Base-by-base conservation (phyloP, 2,113 vertebrate genomes). In the Gorsachius goisagi region DNA sequence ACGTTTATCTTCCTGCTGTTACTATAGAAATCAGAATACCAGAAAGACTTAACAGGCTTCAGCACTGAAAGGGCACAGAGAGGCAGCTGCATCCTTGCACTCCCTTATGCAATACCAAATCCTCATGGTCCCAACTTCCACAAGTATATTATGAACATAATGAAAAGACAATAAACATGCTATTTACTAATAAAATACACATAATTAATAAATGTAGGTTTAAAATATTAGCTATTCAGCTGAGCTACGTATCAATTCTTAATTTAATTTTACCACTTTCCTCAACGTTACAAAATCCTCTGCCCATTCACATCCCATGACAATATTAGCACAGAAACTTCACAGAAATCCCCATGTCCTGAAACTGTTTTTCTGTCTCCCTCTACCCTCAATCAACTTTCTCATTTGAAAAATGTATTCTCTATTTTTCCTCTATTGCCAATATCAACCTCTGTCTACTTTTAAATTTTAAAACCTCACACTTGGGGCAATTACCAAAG, bases 1-100 rank as follows among this genome's bases (percentile, higher is more conserved):
- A 85, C 5, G 1, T 88, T 83, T 97, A 74, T 91, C 86, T 90
- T 93, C 75, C 90, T 85, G 82, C 79, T 93, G 95, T 95, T 96
- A 95, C 95, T 93, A 93, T 92, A 97, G 92, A 97, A 97, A 97
- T 97, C 85, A 72, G 82, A 95, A 91, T 35, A 94, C 55, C 92
- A 94, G 88, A 77, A 95, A 94, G 90, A 95, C 75, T 95, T 84
- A 77, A 79, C 3, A 82, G 90, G 85, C 89, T 95, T 89, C 91
- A 87, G 81, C 74, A 93, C 39, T 1, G 5, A 89, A 92, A 95
- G 93, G 95, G 94, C 93, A 95, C 66, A 62, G 68, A 90, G 75
- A 91, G 74, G 93, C 92, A 95, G 91, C 95, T 90, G 52, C 64
- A 92, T 66, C 94, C 69, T 85, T 80, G 72, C 44, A 27, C 77